A percentile compares a stretch with the other conserved stretches of the same genome.
phyloP scores from a whole-genome alignment of 2,113 vertebrate species.

The Brienomyrus longianalis region DNA sequence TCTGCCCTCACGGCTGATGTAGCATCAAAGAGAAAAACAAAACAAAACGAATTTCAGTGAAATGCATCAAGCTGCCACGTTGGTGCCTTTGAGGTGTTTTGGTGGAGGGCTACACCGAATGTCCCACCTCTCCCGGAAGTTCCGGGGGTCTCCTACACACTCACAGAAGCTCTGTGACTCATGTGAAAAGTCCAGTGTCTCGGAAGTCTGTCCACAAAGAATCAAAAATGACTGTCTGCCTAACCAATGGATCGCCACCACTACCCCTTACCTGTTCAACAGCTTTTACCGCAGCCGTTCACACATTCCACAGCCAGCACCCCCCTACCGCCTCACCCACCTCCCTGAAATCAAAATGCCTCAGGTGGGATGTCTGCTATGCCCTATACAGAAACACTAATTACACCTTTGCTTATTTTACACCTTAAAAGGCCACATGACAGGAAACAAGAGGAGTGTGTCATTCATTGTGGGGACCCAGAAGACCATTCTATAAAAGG shows the following conservation, averaged over 20 bases:
- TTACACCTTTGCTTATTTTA: background rate
- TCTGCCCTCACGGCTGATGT: conserved; percentile 86
- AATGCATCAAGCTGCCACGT: background rate
- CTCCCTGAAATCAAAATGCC: background rate
- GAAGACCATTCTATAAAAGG: conserved; percentile 5
- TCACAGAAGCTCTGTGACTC: background rate
- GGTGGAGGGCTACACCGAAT: background rate
- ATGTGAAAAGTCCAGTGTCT: background rate
- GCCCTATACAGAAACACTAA: background rate
- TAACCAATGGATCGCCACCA: background rate
- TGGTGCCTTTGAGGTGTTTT: background rate
- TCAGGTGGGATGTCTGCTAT: background rate
- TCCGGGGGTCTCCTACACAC: background rate
- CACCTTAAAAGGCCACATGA: background rate
- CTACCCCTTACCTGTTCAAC: background rate
- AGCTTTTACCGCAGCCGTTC: background rate
- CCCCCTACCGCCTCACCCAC: background rate
- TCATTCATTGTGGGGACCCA: background rate
- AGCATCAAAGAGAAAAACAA: background rate
- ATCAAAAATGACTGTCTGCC: background rate
- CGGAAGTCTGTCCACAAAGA: background rate
- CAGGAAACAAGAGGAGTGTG: background rate
- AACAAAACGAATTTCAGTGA: background rate
- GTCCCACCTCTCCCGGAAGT: background rate
- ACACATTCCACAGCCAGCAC: background rate